Evolutionary conservation across 1,140 invertebrate genomes (phyloP).

Genomic region (Scaptomyza montana): DNA sequence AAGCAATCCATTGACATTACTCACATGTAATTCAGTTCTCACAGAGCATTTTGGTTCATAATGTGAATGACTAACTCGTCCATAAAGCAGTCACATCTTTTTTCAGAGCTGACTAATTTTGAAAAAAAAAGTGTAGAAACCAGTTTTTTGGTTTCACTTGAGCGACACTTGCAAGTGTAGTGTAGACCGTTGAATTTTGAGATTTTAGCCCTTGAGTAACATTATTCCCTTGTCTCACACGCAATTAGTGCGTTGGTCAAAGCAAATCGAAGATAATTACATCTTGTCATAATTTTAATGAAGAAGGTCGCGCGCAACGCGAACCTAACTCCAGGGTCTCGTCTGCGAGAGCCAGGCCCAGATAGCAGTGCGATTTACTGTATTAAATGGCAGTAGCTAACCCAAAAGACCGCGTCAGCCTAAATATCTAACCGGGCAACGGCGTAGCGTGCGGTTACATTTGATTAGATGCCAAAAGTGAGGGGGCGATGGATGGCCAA

Average conservation of each 20-base stretch:
- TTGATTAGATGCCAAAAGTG: slow-evolving; percentile 76
- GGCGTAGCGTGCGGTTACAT: slow-evolving; percentile 75
- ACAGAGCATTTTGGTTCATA: slow-evolving; percentile 5
- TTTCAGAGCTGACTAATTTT: slow-evolving; percentile 32
- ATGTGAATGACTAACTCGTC: slow-evolving; percentile 28
- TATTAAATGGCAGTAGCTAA: slow-evolving; percentile 70
- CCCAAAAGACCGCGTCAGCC: slow-evolving; percentile 47
- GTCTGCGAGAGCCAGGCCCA: not conserved
- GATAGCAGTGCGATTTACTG: slow-evolving; percentile 51
- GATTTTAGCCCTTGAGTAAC: slow-evolving; percentile 18
- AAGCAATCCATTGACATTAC: slow-evolving; percentile 29
- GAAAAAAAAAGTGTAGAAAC: slow-evolving; percentile 11
- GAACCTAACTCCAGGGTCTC: slow-evolving; percentile 46
- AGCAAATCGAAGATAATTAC: slow-evolving; percentile 83
- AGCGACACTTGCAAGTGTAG: slow-evolving; percentile 44
- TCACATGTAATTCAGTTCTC: slow-evolving; percentile 24
- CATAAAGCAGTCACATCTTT: slow-evolving; percentile 3
- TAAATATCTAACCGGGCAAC: slow-evolving; percentile 27
- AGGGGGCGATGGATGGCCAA: slow-evolving; percentile 25
- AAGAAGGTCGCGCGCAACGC: slow-evolving; percentile 66
- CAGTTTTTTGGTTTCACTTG: slow-evolving; percentile 39
- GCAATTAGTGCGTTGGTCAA: slow-evolving; percentile 77
- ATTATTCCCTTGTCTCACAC: slow-evolving; percentile 51
- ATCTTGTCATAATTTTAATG: slow-evolving; percentile 83
- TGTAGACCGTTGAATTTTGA: slow-evolving; percentile 17